These are phyloP conservation scores for Rhinogobio ventralis DNA, from an alignment of 2,797 vertebrate species.

Conservation along the genomic window DNA sequence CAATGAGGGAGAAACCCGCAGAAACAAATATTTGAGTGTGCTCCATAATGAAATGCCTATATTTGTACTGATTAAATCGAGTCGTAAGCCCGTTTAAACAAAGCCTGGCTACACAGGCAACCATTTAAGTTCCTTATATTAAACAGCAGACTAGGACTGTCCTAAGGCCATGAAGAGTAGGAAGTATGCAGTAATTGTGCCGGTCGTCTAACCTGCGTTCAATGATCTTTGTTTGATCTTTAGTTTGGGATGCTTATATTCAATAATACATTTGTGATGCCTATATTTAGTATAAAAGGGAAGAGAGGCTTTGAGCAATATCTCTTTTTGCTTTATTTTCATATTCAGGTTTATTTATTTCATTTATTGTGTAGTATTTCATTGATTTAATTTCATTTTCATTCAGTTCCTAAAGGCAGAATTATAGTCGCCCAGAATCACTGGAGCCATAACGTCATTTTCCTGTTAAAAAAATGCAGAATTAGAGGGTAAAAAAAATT, in stretches of 20 bases:
- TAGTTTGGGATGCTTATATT: not conserved
- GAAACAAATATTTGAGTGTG: constrained; percentile 83
- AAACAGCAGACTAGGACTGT: constrained; percentile 73
- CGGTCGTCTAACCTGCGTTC: not conserved
- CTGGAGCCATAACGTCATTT: constrained; percentile 34
- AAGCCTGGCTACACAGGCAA: constrained; percentile 71
- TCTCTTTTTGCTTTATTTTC: not conserved
- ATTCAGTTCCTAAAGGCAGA: not conserved
- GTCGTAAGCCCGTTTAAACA: constrained; percentile 74
- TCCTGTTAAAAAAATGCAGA: constrained; percentile 20
- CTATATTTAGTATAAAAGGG: not conserved
- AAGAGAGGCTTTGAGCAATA: not conserved
- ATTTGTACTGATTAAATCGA: constrained; percentile 78
- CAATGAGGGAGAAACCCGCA: constrained; percentile 81
- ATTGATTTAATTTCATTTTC: not conserved
- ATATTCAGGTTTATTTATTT: not conserved
- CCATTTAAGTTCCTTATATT: constrained; percentile 68
- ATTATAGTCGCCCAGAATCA: constrained; percentile 20
- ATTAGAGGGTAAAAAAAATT: constrained; percentile 73
- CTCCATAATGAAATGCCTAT: constrained; percentile 82
- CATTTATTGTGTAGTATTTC: not conserved
- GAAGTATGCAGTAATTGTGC: constrained; percentile 19
- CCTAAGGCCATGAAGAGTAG: constrained; percentile 56
- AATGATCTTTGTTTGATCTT: constrained; percentile 28
- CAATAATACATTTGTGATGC: not conserved